Evolutionary conservation across 2,888 invertebrate genomes (phyloP), one percentile per base, ranked within the genome.

Genomic region (Drosophila nr. fundita): DNA sequence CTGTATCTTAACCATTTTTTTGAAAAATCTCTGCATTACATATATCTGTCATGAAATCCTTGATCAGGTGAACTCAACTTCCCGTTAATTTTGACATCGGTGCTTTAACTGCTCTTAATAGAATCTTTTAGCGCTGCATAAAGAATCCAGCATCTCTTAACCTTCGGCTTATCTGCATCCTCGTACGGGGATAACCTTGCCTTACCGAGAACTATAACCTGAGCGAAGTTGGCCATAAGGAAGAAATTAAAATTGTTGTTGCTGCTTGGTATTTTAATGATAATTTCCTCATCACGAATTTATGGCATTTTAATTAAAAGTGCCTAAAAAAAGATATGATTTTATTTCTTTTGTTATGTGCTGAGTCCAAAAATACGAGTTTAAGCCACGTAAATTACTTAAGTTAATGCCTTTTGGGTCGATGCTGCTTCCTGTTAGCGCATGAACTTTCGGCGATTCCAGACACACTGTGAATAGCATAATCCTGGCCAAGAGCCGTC

Each of bases 261-360:
- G 77, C 53, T 34, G 78, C 65, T 66, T 78, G 85, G 83, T 68
- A 85, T 88, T 83, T 85, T 85, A 89, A 85, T 88, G 89, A 86
- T 86, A 85, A 85, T 85, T 85, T 88, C 74, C 87, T 88, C 71
- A 77, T 76, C 85, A 85, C 85, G 89, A 85, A 85, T 85, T 85
- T 88, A 85, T 88, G 80, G 89, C 73, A 87, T 88, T 85, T 85
- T 85, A 88, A 85, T 88, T 85, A 85, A 85, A 85, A 88, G 71
- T 76, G 82, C 71, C 68, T 72, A 73, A 73, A 85, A 82, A 68
- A 55, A 63, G 34, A 57, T 64, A 55, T 66, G 57, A 57, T 67
- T 64, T 42, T 58, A 52, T 55, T 54, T 62, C 50, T 38, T 36
- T 49, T 72, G 60, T 58, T 58, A 42, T 24, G 62, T 10, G 54